phyloP scores from a whole-genome alignment of 2,113 vertebrate species.

The Aythya baeri region DNA sequence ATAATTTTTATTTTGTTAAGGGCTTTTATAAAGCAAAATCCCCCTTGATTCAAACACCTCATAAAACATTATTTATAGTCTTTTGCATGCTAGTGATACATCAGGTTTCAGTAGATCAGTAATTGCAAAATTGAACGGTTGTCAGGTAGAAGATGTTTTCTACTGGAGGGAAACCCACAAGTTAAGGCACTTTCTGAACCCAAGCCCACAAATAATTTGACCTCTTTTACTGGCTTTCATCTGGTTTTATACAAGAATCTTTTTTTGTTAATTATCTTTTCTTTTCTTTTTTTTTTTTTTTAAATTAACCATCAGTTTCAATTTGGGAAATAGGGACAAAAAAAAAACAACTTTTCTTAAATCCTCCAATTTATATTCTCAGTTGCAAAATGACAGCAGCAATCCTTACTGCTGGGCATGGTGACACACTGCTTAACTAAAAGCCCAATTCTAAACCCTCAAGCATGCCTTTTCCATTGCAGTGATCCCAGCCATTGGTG shows the following conservation, averaged over 20 bases:
- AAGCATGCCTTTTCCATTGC: not conserved
- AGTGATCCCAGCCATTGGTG: not conserved
- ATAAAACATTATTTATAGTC: not conserved
- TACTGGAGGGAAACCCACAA: not conserved
- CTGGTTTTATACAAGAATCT: not conserved
- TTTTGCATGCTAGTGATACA: not conserved
- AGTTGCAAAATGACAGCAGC: not conserved
- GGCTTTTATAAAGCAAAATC: constrained; percentile 42
- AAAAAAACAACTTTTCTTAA: not conserved
- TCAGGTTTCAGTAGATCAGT: not conserved
- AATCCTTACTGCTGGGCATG: not conserved
- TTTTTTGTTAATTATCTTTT: too few species aligned
- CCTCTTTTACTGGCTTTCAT: not conserved
- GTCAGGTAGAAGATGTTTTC: not conserved
- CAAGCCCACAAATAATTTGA: not conserved
- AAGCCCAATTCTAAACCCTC: not conserved
- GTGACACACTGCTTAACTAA: not conserved
- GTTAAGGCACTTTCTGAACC: constrained; percentile 64
- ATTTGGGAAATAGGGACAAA: not conserved
- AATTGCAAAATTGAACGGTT: not conserved
- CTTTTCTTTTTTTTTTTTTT: not conserved
- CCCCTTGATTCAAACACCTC: not conserved
- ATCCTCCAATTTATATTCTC: not conserved
- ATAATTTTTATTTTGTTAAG: constrained; percentile 44
- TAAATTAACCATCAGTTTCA: not conserved